Evolutionary conservation across 1,140 invertebrate genomes (phyloP).

Genomic region (Drosophila quadrilineata): DNA sequence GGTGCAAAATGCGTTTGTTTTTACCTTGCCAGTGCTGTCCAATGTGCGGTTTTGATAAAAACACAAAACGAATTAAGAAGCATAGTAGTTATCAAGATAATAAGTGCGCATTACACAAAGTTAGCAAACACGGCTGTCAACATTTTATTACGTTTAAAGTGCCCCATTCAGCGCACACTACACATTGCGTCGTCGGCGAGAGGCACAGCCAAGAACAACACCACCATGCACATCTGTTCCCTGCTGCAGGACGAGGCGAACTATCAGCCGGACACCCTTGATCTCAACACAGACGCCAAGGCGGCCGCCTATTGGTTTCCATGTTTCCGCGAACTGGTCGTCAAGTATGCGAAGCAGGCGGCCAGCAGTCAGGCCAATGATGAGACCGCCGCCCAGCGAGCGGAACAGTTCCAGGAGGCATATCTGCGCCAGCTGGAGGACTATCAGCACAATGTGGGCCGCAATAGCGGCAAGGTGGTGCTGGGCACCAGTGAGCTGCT

Average conservation of each 20-base stretch:
- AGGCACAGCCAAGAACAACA: neutral
- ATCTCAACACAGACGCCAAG: conserved; percentile 91
- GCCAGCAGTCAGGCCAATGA: conserved; percentile 88
- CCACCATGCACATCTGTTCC: conserved; percentile 61
- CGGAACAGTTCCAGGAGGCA: conserved; percentile 91
- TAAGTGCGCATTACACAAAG: conserved; percentile 29
- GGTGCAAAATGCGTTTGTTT: conserved; percentile 40
- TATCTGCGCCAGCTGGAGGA: conserved; percentile 90
- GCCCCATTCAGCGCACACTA: conserved; percentile 24
- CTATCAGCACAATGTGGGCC: conserved; percentile 85
- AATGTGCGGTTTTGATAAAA: conserved; percentile 39
- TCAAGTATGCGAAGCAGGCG: conserved; percentile 89
- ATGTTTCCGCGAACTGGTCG: conserved; percentile 92
- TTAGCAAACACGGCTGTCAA: conserved; percentile 34
- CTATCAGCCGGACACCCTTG: conserved; percentile 94
- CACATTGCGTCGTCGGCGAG: conserved; percentile 20
- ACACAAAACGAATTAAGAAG: conserved; percentile 26
- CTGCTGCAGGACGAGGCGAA: conserved; percentile 81
- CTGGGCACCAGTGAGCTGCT: conserved; percentile 89
- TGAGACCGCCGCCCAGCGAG: conserved; percentile 88
- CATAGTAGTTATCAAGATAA: conserved; percentile 40
- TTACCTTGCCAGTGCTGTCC: conserved; percentile 38
- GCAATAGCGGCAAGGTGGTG: conserved; percentile 85
- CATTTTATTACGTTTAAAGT: conserved; percentile 32
- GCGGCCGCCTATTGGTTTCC: conserved; percentile 96